Percentiles rank a stretch among this genome's conserved stretches.
These are phyloP conservation scores for Calliscelio sp. DNA, from an alignment of 2,888 invertebrate species.

Conservation along the genomic window DNA sequence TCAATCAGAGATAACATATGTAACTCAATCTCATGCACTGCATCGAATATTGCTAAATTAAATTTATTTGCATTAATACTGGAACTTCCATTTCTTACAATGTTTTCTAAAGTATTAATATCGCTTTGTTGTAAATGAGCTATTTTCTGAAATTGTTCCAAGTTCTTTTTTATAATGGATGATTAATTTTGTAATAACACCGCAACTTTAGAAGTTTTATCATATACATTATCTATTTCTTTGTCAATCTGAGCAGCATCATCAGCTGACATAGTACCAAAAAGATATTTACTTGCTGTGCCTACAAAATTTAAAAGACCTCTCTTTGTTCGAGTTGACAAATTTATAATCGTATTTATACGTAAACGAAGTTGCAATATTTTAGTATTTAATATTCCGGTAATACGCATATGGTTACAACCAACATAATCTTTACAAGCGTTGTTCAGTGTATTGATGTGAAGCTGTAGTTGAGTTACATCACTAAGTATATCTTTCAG, in stretches of 20 bases:
- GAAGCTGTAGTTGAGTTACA: background rate
- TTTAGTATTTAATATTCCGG: background rate
- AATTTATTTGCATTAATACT: background rate
- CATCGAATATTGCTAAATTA: background rate
- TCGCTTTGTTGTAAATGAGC: background rate
- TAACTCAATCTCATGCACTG: background rate
- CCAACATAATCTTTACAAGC: background rate
- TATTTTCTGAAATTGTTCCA: conserved; percentile 10
- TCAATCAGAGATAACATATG: background rate
- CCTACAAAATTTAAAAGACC: conserved; percentile 40
- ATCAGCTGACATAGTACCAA: conserved; percentile 42
- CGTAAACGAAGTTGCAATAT: background rate
- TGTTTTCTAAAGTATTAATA: background rate
- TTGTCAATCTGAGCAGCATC: conserved; percentile 34
- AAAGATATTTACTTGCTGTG: conserved; percentile 13
- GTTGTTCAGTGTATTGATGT: background rate
- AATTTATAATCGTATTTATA: background rate
- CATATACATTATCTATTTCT: conserved; percentile 39
- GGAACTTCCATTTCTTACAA: conserved; percentile 18
- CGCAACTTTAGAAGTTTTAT: conserved; percentile 3
- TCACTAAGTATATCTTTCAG: conserved; percentile 2
- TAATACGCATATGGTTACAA: background rate
- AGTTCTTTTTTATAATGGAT: conserved; percentile 14
- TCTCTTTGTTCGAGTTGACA: conserved; percentile 32
- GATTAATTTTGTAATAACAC: conserved; percentile 30